Conservation (phyloP, 2,797 vertebrate species). For the Setipinna tenuifilis region DNA sequence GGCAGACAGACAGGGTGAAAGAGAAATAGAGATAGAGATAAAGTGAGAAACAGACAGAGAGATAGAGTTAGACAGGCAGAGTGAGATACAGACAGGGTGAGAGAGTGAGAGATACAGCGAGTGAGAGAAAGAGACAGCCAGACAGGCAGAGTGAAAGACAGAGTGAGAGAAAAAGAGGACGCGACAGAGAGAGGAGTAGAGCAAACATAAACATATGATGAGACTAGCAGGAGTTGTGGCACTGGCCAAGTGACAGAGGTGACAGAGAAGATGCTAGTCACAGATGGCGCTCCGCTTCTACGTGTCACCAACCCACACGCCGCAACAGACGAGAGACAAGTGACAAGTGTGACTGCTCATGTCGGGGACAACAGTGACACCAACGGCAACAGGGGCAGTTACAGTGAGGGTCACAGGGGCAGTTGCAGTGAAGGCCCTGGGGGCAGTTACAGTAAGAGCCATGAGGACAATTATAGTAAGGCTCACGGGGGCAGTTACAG, state of each 20-base stretch:
- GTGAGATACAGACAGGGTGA: background rate
- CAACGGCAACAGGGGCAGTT: background rate
- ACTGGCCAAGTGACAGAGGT: no score
- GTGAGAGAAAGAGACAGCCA: background rate
- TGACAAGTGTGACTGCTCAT: no score
- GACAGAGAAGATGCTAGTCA: background rate
- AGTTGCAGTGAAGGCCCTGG: no score
- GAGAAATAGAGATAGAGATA: no score
- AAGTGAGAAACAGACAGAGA: background rate
- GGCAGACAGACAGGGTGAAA: no score
- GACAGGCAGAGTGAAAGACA: background rate
- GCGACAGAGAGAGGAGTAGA: background rate
- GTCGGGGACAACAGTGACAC: background rate
- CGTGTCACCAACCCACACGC: no score
- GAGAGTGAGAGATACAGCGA: background rate
- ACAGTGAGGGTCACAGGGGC: background rate
- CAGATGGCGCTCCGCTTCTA: no score
- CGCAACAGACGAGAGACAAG: background rate
- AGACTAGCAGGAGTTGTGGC: no score
- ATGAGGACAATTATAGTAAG: background rate
- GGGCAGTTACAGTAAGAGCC: no score
- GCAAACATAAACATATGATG: no score
- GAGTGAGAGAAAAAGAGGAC: background rate
- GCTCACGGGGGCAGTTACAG: no score
- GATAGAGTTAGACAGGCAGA: background rate